Base-by-base conservation (phyloP, 2,888 invertebrate genomes). In the Thymelicus sylvestris region DNA sequence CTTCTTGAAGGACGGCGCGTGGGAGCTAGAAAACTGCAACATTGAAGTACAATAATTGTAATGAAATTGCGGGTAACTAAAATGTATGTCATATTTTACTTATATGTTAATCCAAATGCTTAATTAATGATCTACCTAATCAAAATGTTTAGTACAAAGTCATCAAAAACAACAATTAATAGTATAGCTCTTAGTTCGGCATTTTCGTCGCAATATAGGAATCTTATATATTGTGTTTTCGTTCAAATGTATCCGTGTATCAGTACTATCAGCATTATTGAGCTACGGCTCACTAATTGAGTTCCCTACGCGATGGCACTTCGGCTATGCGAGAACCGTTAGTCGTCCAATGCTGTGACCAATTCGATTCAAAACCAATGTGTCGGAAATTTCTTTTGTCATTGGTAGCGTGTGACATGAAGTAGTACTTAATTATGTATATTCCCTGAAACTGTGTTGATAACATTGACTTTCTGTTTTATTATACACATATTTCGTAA, bases 271-370 rank as follows among this genome's bases (percentile, higher is more conserved):
- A 38, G 31, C 57, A 38, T 57, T 57, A 57, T 57, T 57, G 50
- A 38, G 48, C 15, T 65, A 59, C 59, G 13, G 47, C 10, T 15
- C 19, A 64, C 69, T 59, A 64, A 69, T 69, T 39, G 59, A 59
- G 19, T 64, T 59, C 47, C 57, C 47, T 48, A 69, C 57, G 38
- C 68, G 57, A 63, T 19, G 38, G 38, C 57, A 55, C 57, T 47
- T 48, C 38, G 47, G 64, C 48, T 12, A 50, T 15, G 64, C 24
- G 10, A 24, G 52, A n/a, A 55, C 55, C 55, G 61, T 52, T 52
- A 10, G 39, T 12, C 24, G 55, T 38, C 38, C 38, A 38, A 57
- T 64, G 44, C 47, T 63, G 44, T 55, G 62, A 68, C 68, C 55
- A 48, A 69, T 47, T 69, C 24, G 39, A 66, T 41, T 55, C n/a